A percentile compares a stretch with the other conserved stretches of the same genome.
Evolutionary conservation across 2,113 vertebrate genomes (phyloP).

Genomic region (Cyprinodon variegatus): DNA sequence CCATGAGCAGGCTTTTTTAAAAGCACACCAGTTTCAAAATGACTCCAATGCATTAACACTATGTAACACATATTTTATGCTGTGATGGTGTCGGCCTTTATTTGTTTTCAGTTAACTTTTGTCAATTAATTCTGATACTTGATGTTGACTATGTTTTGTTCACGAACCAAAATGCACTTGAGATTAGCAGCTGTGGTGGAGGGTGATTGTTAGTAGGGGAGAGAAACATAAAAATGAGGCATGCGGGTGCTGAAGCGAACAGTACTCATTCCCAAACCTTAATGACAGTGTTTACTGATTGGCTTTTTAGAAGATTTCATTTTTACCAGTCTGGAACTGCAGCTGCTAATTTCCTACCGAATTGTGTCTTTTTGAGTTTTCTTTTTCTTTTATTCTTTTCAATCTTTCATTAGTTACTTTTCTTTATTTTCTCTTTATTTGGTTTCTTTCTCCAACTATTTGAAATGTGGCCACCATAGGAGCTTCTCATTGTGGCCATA

Average conservation of each 20-base stretch:
- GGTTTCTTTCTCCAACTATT: constrained; percentile 72
- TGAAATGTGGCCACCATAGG: constrained; percentile 72
- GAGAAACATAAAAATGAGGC: background rate
- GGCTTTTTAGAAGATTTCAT: constrained; percentile 22
- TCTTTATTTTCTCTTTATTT: constrained; percentile 72
- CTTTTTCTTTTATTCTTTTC: constrained; percentile 64
- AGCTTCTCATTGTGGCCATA: constrained; percentile 73
- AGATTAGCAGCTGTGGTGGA: constrained; percentile 83
- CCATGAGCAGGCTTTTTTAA: constrained; percentile 62
- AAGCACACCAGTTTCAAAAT: constrained; percentile 50
- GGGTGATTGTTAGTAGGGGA: constrained; percentile 15
- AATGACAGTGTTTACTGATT: constrained; percentile 21
- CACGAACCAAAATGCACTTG: constrained; percentile 77
- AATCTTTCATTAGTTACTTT: constrained; percentile 74
- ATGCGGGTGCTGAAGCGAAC: constrained; percentile 5
- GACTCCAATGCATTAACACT: constrained; percentile 54
- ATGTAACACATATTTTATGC: constrained; percentile 71
- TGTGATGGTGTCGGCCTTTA: constrained; percentile 77
- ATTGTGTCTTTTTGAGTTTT: constrained; percentile 63
- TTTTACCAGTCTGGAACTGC: constrained; percentile 62
- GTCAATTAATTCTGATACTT: constrained; percentile 78
- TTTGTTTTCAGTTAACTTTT: constrained; percentile 80
- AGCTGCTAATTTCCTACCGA: constrained; percentile 83
- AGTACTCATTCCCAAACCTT: background rate
- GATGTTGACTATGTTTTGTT: constrained; percentile 82